Evolutionary conservation across 2,113 vertebrate species (phyloP).

Genomic region (Phylloscopus trochilus): DNA sequence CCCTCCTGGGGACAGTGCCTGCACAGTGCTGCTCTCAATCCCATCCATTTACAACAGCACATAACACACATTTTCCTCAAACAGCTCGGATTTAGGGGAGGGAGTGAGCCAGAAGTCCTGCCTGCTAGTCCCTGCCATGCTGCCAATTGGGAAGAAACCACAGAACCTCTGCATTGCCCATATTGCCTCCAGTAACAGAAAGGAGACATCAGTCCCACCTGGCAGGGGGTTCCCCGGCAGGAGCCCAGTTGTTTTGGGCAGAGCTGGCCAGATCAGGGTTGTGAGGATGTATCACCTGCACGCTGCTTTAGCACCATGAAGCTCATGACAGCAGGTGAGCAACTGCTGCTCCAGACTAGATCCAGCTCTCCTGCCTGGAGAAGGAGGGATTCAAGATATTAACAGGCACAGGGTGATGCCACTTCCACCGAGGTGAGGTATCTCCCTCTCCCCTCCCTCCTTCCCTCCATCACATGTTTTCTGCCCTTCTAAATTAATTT

Average conservation of each 20-base stretch:
- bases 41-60: neutral
- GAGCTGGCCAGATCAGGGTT: neutral
- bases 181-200: neutral
- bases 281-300: neutral
- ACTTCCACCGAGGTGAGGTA: fast-evolving
- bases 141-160: neutral
- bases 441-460: neutral
- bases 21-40: no score
- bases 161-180: neutral
- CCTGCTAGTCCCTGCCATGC: neutral
- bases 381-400: neutral
- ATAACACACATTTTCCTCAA: fast-evolving
- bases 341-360: neutral
- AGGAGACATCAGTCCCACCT: no score
- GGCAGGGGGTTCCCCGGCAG: neutral
- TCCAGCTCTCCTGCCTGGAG: neutral
- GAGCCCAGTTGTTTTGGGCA: neutral
- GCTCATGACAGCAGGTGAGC: neutral
- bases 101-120: neutral
- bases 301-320: fast-evolving
- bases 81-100: fast-evolving
- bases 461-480: fast-evolving
- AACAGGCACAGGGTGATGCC: neutral
- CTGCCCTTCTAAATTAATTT: neutral
- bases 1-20: neutral